A percentile compares a stretch with the other conserved stretches of the same genome.
These are phyloP conservation scores for Dermatophagoides farinae DNA, from an alignment of 1,140 invertebrate genomes.

Conservation along the genomic window DNA sequence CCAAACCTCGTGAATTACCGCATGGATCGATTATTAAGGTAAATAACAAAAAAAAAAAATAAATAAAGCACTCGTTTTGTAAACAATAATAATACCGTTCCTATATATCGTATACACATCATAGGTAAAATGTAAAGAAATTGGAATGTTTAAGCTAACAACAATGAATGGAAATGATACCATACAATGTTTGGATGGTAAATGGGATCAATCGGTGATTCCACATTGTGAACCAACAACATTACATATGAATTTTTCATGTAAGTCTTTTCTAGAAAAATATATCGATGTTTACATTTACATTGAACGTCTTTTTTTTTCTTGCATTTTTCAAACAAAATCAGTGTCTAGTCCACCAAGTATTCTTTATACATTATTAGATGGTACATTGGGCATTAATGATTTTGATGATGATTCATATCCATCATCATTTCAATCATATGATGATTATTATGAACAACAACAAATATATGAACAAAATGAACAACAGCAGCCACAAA, in stretches of 20 bases:
- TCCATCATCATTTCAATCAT: no score
- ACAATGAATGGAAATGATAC: constrained; percentile 31
- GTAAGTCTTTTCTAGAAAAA: constrained; percentile 26
- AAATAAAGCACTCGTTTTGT: constrained; percentile 4
- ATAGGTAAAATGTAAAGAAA: constrained; percentile 43
- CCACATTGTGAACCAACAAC: constrained; percentile 59
- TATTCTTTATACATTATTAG: constrained; percentile 38
- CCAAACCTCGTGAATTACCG: no score
- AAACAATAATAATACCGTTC: no score
- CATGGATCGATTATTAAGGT: no score
- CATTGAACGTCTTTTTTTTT: neutral
- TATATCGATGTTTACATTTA: neutral
- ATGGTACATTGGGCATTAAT: constrained; percentile 35
- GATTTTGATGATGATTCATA: neutral
- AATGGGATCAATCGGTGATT: constrained; percentile 42
- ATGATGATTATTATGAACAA: constrained; percentile 34
- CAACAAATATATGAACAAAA: constrained; percentile 43
- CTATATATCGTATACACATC: neutral
- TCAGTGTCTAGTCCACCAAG: constrained; percentile 52
- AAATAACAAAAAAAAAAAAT: neutral
- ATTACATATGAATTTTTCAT: constrained; percentile 53
- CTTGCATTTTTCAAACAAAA: neutral
- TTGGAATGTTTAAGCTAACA: constrained; percentile 57
- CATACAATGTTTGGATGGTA: constrained; percentile 51
- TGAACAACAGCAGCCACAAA: constrained; percentile 23